These are phyloP conservation scores for Clarias magur DNA, from an alignment of 2,113 vertebrate species.

Conservation along the genomic window DNA sequence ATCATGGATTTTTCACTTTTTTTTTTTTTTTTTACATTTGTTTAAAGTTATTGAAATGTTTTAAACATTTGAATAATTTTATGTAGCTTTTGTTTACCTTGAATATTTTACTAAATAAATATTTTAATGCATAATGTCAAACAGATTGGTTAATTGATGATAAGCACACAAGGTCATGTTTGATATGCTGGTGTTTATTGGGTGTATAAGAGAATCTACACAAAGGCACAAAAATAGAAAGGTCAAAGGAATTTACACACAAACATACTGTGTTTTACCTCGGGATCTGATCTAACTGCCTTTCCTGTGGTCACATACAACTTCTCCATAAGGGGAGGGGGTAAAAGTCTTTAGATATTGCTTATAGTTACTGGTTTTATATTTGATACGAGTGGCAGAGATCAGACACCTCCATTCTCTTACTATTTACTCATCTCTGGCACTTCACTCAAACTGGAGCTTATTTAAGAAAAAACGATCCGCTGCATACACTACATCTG, in stretches of 20 bases:
- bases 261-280: not conserved
- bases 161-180: not conserved
- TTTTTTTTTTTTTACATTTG: constrained; percentile 66
- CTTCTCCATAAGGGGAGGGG: not conserved
- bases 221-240: constrained; percentile 10
- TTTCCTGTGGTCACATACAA: not conserved
- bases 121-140: constrained; percentile 71
- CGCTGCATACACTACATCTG: not conserved
- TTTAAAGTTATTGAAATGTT: constrained; percentile 69
- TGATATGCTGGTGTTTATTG: constrained; percentile 48
- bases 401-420: not conserved
- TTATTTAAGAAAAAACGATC: not conserved
- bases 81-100: constrained; percentile 77
- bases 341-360: constrained; percentile 26
- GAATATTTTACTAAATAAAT: constrained; percentile 85
- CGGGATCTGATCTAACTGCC: not conserved
- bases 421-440: not conserved
- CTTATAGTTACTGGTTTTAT: constrained; percentile 20
- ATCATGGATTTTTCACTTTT: constrained; percentile 64
- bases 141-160: not conserved
- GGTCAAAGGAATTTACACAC: not conserved
- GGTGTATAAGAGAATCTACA: constrained; percentile 34
- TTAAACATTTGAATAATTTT: constrained; percentile 75
- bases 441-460: not conserved
- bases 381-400: not conserved